Conservation (phyloP, 2,888 invertebrate species). For the Petrophora chlorosata region DNA sequence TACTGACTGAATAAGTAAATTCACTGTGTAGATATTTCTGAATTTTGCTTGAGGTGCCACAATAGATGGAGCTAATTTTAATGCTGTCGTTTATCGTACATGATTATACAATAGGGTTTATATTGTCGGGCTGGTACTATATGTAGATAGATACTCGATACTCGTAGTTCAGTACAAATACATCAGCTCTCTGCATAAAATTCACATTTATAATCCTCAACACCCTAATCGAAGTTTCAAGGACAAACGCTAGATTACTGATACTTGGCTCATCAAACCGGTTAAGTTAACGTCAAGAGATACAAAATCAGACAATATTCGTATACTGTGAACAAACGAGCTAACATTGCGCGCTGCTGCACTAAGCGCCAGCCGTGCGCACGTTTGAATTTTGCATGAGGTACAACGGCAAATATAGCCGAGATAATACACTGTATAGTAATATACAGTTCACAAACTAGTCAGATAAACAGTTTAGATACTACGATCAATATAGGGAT, state of each 20-base stretch:
- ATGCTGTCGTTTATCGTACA: no score
- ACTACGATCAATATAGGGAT: no score
- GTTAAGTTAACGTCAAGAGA: slow-evolving; percentile 20
- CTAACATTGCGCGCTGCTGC: slow-evolving; percentile 15
- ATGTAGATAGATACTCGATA: no score
- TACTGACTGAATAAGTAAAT: no score
- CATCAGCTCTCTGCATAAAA: neutral
- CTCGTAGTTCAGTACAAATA: no score
- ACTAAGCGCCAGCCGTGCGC: no score
- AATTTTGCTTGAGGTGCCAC: no score
- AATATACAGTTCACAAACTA: slow-evolving; percentile 7
- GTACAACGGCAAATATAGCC: slow-evolving; percentile 22
- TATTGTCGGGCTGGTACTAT: no score
- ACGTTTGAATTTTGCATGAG: slow-evolving; percentile 26
- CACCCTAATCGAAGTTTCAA: neutral
- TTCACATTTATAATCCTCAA: neutral
- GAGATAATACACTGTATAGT: neutral
- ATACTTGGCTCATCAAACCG: slow-evolving; percentile 16
- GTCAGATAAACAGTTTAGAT: neutral
- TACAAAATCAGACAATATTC: slow-evolving; percentile 1
- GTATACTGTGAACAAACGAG: slow-evolving; percentile 2
- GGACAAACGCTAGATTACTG: slow-evolving; percentile 10
- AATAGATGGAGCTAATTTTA: no score
- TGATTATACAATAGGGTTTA: no score
- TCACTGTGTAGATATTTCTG: no score